Conservation (phyloP, 2,797 vertebrate species). For the Stomatorhinus walkeri region DNA sequence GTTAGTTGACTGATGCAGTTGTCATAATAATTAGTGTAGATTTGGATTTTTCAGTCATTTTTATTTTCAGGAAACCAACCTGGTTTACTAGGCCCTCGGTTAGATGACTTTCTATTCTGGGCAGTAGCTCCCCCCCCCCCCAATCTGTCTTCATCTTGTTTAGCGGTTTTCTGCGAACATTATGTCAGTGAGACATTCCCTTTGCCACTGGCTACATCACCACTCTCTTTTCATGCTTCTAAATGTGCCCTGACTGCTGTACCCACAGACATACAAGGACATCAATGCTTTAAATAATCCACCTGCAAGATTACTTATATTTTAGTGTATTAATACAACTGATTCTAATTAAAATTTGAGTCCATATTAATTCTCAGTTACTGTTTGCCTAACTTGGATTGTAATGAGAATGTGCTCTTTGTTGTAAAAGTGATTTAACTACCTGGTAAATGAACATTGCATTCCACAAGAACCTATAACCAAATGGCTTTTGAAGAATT, state of each 20-base stretch:
- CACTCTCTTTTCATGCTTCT: not conserved
- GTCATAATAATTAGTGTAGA: not conserved
- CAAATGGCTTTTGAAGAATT: not conserved
- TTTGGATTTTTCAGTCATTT: not conserved
- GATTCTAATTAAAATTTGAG: not conserved
- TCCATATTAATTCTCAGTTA: not conserved
- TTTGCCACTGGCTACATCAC: not conserved
- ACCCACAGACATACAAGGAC: not conserved
- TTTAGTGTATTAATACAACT: not conserved
- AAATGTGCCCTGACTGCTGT: not conserved
- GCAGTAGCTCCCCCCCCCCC: not conserved
- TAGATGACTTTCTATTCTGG: not conserved
- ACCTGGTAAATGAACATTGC: not conserved
- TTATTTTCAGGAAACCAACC: not conserved
- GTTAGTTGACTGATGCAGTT: not conserved
- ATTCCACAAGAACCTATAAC: not conserved
- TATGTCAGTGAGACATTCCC: not conserved
- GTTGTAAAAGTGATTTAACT: not conserved
- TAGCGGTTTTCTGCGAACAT: not conserved
- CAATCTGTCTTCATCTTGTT: not conserved
- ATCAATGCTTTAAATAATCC: not conserved
- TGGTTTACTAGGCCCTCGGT: not conserved
- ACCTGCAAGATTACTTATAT: not conserved
- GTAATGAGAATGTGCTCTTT: not conserved
- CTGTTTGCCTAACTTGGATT: not conserved